Evolutionary conservation across 2,888 invertebrate species (phyloP).

Genomic region (Drosophila tanythrix): DNA sequence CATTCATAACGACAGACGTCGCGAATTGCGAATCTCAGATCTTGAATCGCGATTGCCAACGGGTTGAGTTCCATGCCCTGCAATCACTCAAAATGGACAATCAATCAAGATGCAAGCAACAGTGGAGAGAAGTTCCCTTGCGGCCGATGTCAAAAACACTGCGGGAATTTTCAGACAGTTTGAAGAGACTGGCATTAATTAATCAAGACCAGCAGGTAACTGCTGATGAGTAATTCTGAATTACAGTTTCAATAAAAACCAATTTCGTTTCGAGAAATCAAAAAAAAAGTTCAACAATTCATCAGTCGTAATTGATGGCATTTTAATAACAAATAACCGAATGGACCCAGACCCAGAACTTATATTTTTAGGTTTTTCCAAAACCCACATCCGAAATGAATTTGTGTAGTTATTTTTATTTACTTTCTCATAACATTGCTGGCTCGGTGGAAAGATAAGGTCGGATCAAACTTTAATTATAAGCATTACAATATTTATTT

Average conservation of each 20-base stretch:
- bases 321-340: conserved; percentile 1
- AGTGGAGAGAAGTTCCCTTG: conserved; percentile 12
- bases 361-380: conserved; percentile 3
- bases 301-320: neutral
- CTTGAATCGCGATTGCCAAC: conserved; percentile 5
- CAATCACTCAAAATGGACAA: conserved; percentile 43
- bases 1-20: conserved; percentile 57
- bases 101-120: conserved; percentile 52
- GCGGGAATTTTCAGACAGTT: conserved; percentile 34
- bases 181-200: conserved; percentile 28
- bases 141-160: conserved; percentile 30
- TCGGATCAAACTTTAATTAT: neutral
- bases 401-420: neutral
- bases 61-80: conserved; percentile 54
- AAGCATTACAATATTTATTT: conserved; percentile 39
- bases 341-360: neutral
- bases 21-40: neutral
- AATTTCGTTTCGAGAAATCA: conserved; percentile 3
- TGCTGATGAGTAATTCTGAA: conserved; percentile 25
- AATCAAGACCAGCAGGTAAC: conserved; percentile 51
- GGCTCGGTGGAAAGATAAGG: too few relatives aligned
- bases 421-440: neutral
- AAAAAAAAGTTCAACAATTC: neutral
- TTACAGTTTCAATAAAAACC: conserved; percentile 5
- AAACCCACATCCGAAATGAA: conserved; percentile 2